Percentiles rank a stretch among this genome's conserved stretches.
phyloP scores from a whole-genome alignment of 2,113 vertebrate species.

The Tetraodon nigroviridis region DNA sequence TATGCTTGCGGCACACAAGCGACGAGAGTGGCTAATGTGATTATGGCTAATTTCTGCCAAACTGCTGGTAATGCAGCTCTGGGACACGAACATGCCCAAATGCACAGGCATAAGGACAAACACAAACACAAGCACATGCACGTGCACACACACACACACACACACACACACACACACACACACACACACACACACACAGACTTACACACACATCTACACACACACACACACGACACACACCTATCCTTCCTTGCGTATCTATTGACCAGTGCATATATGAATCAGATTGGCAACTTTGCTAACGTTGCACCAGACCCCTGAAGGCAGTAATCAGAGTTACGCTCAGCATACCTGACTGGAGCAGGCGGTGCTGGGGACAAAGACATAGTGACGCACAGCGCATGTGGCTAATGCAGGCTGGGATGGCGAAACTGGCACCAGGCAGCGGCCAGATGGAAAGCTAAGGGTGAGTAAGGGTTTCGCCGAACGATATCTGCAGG shows the following conservation, averaged over 20 bases:
- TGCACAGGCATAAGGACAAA: slow-evolving; percentile 2
- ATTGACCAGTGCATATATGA: no score
- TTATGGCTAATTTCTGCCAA: slow-evolving; percentile 58
- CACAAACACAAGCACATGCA: not conserved
- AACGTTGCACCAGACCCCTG: slow-evolving; percentile 32
- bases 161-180: not conserved
- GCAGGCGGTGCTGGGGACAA: slow-evolving; percentile 22
- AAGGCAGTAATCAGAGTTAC: slow-evolving; percentile 51
- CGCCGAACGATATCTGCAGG: slow-evolving; percentile 67
- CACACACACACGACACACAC: not conserved
- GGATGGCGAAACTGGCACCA: slow-evolving; percentile 35
- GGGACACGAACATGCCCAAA: slow-evolving; percentile 18
- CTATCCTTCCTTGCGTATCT: not conserved
- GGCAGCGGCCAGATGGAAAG: slow-evolving; percentile 49
- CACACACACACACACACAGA: slow-evolving; percentile 2
- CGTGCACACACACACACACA: not conserved
- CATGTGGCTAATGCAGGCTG: no score
- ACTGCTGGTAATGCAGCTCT: slow-evolving; percentile 36
- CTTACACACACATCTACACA: not conserved
- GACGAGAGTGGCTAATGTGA: slow-evolving; percentile 51
- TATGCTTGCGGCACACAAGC: slow-evolving; percentile 20
- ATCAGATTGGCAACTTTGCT: slow-evolving; percentile 34
- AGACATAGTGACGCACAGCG: not conserved
- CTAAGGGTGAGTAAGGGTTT: slow-evolving; percentile 28
- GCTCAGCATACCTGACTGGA: slow-evolving; percentile 47